Conservation (phyloP, 2,888 invertebrate genomes). For the Polydrusus cervinus region DNA sequence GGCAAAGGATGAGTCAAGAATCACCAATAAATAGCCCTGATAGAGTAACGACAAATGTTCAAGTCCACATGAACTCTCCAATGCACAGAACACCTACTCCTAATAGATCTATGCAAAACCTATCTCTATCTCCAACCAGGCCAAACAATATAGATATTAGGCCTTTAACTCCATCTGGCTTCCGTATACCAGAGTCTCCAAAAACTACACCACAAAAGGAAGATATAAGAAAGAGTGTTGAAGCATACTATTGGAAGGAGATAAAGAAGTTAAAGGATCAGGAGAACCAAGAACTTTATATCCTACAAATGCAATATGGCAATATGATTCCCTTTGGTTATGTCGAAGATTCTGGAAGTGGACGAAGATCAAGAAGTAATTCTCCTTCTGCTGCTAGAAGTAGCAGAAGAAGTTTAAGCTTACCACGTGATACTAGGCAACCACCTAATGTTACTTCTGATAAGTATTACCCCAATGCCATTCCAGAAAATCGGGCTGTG, state of each 20-base stretch:
- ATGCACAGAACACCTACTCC: constrained; percentile 59
- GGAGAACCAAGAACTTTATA: constrained; percentile 74
- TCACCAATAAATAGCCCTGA: constrained; percentile 53
- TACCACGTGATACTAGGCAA: constrained; percentile 63
- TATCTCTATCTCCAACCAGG: constrained; percentile 55
- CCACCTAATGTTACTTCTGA: constrained; percentile 22
- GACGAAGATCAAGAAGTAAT: constrained; percentile 71
- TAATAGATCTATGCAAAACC: constrained; percentile 55
- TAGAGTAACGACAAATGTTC: constrained; percentile 61
- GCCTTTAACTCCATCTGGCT: constrained; percentile 43
- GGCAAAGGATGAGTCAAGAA: constrained; percentile 55
- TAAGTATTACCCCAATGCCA: constrained; percentile 37
- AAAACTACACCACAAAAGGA: constrained; percentile 72
- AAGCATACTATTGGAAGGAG: constrained; percentile 82
- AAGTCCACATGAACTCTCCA: constrained; percentile 63
- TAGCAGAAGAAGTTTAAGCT: constrained; percentile 69
- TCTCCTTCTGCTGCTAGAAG: constrained; percentile 69
- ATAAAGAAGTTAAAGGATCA: constrained; percentile 77
- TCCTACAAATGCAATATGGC: constrained; percentile 61
- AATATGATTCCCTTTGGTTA: constrained; percentile 61
- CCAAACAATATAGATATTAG: constrained; percentile 55
- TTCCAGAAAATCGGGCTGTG: constrained; percentile 59
- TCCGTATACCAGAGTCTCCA: constrained; percentile 52
- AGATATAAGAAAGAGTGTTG: constrained; percentile 76
- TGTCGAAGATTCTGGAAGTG: constrained; percentile 65